phyloP scores from a whole-genome alignment of 2,113 vertebrate species.

The Xenus cinereus region DNA sequence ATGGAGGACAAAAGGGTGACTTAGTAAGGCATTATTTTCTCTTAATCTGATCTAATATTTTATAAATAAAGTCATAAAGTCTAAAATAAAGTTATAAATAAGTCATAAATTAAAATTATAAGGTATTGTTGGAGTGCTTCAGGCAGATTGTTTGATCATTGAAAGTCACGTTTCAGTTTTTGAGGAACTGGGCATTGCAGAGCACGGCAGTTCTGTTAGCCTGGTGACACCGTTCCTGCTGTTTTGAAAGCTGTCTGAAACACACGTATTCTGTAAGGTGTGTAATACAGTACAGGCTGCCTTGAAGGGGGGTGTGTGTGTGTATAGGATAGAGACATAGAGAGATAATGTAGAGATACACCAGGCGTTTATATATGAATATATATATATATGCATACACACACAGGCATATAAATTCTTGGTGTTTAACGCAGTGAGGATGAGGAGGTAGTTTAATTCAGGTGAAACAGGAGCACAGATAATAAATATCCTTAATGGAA shows the following conservation, averaged over 20 bases:
- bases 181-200: neutral
- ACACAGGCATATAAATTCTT: neutral
- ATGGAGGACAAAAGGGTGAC: constrained; percentile 88
- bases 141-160: neutral
- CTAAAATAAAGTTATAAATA: too few relatives aligned
- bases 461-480: neutral
- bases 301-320: fast-evolving
- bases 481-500: neutral
- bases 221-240: neutral
- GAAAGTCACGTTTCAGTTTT: neutral
- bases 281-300: neutral
- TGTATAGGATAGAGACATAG: too few relatives aligned
- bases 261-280: fast-evolving
- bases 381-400: neutral
- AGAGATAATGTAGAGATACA: neutral
- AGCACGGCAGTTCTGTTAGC: neutral
- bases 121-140: neutral
- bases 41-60: neutral
- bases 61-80: too few relatives aligned
- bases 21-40: constrained; percentile 74
- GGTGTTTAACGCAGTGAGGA: neutral
- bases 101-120: neutral
- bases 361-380: neutral
- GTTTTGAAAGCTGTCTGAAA: neutral
- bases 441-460: neutral